Percentiles rank a stretch among this genome's conserved stretches.
Conservation (phyloP, 1,140 invertebrate genomes). For the Temnothorax longispinosus region DNA sequence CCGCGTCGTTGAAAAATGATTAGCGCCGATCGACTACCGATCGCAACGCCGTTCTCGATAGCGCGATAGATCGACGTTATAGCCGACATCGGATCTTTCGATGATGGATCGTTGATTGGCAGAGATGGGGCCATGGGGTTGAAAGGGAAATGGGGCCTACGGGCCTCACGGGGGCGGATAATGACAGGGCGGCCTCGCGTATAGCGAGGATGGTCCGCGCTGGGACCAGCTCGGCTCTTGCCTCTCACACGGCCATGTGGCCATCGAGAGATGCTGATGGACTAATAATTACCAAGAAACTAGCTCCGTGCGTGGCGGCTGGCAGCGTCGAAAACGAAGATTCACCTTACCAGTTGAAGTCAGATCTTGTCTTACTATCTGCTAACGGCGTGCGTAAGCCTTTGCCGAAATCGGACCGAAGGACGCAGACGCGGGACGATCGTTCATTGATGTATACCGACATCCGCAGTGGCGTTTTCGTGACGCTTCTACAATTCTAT, state of each 20-base stretch:
- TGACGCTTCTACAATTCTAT: background rate
- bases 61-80: constrained; percentile 25
- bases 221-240: constrained; percentile 67
- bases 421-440: constrained; percentile 7
- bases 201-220: constrained; percentile 73
- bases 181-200: constrained; percentile 84
- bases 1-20: constrained; percentile 38
- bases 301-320: constrained; percentile 69
- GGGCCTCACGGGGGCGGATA: constrained; percentile 84
- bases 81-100: constrained; percentile 68
- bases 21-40: constrained; percentile 59
- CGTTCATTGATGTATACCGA: constrained; percentile 22
- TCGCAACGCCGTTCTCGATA: constrained; percentile 56
- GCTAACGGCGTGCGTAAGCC: constrained; percentile 43
- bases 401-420: constrained; percentile 27
- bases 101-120: constrained; percentile 85
- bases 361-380: constrained; percentile 51
- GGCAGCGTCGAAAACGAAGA: constrained; percentile 73
- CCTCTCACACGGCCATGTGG: constrained; percentile 82
- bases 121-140: constrained; percentile 79
- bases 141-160: constrained; percentile 83
- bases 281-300: constrained; percentile 83
- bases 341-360: constrained; percentile 63
- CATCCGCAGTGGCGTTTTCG: background rate
- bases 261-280: constrained; percentile 82